phyloP scores from a whole-genome alignment of 2,113 vertebrate species.

The Pipa parva region DNA sequence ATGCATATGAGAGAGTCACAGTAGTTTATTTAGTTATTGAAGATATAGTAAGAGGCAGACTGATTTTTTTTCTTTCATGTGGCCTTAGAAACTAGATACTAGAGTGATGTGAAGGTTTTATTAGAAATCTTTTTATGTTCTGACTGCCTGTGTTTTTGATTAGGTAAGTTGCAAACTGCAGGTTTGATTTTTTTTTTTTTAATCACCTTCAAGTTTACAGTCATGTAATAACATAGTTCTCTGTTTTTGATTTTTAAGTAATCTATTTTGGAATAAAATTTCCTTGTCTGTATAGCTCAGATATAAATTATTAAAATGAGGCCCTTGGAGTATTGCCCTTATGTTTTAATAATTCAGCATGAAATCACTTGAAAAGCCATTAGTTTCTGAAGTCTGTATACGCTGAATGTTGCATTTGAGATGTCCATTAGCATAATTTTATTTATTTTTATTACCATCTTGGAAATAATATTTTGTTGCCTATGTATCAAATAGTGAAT shows the following conservation, averaged over 20 bases:
- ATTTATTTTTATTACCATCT: constrained; percentile 17
- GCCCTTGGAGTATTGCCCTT: constrained; percentile 24
- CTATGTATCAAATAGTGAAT: neutral
- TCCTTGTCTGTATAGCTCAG: constrained; percentile 7
- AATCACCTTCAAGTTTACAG: neutral
- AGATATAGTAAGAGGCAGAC: no score
- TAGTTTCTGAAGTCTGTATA: constrained; percentile 25
- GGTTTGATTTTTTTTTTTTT: neutral
- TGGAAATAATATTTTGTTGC: constrained; percentile 2
- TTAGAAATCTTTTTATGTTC: neutral
- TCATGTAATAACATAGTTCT: neutral
- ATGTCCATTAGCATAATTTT: neutral
- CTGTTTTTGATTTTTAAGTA: neutral
- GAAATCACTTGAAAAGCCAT: constrained; percentile 34
- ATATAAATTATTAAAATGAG: constrained; percentile 33
- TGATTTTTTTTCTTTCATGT: neutral
- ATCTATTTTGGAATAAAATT: neutral
- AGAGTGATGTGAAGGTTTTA: neutral
- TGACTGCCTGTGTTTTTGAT: neutral
- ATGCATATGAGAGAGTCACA: neutral
- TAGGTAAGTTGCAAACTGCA: neutral
- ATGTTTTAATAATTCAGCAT: constrained; percentile 37
- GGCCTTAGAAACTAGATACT: neutral
- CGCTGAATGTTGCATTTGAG: neutral
- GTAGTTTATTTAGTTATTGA: neutral